Conservation (phyloP, 2,113 vertebrate species). For the Lepidothrix coronata region DNA sequence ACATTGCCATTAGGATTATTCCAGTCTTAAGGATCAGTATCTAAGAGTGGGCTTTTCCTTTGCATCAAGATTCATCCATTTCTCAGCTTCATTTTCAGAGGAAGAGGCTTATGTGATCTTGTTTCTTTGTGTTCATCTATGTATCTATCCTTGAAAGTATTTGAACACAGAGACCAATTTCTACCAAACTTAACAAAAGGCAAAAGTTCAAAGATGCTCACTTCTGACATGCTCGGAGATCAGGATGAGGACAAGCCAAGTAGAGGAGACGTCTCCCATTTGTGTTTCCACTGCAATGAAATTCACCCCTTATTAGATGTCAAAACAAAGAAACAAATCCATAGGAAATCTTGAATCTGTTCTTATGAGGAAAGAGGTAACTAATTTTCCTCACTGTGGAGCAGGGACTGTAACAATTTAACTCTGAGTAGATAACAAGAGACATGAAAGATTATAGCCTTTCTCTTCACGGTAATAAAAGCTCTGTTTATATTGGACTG, state of each 20-base stretch:
- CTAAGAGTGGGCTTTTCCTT: not conserved
- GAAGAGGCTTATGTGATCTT: not conserved
- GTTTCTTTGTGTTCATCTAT: not conserved
- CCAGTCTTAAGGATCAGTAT: not conserved
- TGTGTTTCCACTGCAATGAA: not conserved
- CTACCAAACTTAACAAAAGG: not conserved
- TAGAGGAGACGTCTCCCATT: not conserved
- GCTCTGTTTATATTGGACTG: not conserved
- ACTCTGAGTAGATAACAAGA: not conserved
- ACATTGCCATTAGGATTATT: not conserved
- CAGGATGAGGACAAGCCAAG: not conserved
- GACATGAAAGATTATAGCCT: not conserved
- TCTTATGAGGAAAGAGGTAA: not conserved
- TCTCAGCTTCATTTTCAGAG: not conserved
- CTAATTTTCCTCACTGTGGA: not conserved
- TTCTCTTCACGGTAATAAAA: not conserved
- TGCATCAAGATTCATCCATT: not conserved
- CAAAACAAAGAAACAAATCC: not conserved
- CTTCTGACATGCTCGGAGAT: not conserved
- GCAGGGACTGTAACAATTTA: not conserved
- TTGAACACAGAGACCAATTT: not conserved
- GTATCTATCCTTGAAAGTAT: not conserved
- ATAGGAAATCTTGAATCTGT: not conserved
- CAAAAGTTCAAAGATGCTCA: not conserved
- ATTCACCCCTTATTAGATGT: not conserved